Evolutionary conservation across 2,888 invertebrate species (phyloP).

Genomic region (Chelonus formosanus): DNA sequence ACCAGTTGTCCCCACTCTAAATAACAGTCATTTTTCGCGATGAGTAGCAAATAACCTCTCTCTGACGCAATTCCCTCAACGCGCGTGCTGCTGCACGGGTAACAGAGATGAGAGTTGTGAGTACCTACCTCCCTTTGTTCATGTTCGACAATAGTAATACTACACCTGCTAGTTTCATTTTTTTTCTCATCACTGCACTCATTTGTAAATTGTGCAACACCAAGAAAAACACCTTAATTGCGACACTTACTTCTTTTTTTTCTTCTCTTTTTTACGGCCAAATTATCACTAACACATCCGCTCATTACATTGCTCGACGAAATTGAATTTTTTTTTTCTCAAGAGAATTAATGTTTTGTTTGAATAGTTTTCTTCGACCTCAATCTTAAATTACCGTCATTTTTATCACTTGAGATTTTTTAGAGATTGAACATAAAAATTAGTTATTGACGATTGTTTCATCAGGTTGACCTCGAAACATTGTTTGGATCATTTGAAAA

Average conservation of each 20-base stretch:
- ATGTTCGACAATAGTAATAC: slow-evolving; percentile 31
- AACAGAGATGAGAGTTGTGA: neutral
- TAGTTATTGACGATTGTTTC: too few relatives aligned
- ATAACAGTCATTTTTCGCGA: slow-evolving; percentile 39
- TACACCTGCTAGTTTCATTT: slow-evolving; percentile 26
- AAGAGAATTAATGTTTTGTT: too few relatives aligned
- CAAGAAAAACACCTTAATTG: slow-evolving; percentile 18
- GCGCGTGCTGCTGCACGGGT: slow-evolving; percentile 10
- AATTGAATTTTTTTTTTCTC: too few relatives aligned
- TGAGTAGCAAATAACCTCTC: slow-evolving; percentile 37
- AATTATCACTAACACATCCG: slow-evolving; percentile 27
- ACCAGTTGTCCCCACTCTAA: slow-evolving; percentile 4
- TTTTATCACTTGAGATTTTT: too few relatives aligned
- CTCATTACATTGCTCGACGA: slow-evolving; percentile 4
- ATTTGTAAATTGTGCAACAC: slow-evolving; percentile 23
- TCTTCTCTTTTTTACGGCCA: neutral
- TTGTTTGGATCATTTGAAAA: too few relatives aligned
- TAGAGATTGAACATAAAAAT: too few relatives aligned
- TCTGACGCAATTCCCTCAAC: slow-evolving; percentile 30
- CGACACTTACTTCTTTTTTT: slow-evolving; percentile 16
- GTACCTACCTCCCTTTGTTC: slow-evolving; percentile 28
- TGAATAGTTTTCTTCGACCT: too few relatives aligned
- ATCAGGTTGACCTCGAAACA: too few relatives aligned
- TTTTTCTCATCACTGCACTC: slow-evolving; percentile 20
- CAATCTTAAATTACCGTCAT: too few relatives aligned